Percentiles rank a stretch among this genome's conserved stretches.
phyloP scores from a whole-genome alignment of 2,113 vertebrate species.

The Eulemur rufifrons region DNA sequence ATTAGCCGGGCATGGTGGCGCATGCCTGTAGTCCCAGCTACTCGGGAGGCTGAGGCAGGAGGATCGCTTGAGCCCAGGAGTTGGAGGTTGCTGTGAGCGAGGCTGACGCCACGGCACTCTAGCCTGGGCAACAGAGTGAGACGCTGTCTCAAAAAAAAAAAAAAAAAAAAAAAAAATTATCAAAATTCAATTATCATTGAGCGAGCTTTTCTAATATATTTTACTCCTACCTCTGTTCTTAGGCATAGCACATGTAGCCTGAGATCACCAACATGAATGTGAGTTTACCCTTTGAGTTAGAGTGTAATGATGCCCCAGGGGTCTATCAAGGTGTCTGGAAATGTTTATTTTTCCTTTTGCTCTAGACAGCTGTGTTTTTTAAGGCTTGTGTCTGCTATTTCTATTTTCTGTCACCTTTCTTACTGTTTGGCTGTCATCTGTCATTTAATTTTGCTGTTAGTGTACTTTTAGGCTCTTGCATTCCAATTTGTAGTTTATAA shows the following conservation, averaged over 20 bases:
- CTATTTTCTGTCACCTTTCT: slow-evolving; percentile 61
- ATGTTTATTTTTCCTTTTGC: background rate
- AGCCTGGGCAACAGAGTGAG: no score
- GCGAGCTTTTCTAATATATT: background rate
- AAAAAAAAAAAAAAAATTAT: background rate
- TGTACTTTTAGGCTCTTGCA: slow-evolving; percentile 47
- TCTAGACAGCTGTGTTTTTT: slow-evolving; percentile 32
- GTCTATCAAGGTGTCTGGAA: background rate
- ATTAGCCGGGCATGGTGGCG: no score
- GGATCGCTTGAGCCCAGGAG: no score
- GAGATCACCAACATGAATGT: background rate
- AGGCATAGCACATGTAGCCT: background rate
- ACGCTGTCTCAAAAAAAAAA: no score
- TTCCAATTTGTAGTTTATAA: slow-evolving; percentile 63
- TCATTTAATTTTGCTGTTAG: slow-evolving; percentile 59
- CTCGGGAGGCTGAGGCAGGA: no score
- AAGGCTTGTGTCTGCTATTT: slow-evolving; percentile 30
- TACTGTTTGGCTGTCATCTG: slow-evolving; percentile 54
- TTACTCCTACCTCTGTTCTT: background rate
- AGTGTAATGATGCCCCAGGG: background rate
- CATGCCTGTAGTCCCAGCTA: no score
- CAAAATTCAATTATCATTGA: background rate
- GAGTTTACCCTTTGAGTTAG: background rate
- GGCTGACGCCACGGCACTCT: no score
- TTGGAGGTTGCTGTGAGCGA: no score